A percentile compares a stretch with the other conserved stretches of the same genome.
Evolutionary conservation across 2,888 invertebrate species (phyloP).

Genomic region (Lysandra coridon): DNA sequence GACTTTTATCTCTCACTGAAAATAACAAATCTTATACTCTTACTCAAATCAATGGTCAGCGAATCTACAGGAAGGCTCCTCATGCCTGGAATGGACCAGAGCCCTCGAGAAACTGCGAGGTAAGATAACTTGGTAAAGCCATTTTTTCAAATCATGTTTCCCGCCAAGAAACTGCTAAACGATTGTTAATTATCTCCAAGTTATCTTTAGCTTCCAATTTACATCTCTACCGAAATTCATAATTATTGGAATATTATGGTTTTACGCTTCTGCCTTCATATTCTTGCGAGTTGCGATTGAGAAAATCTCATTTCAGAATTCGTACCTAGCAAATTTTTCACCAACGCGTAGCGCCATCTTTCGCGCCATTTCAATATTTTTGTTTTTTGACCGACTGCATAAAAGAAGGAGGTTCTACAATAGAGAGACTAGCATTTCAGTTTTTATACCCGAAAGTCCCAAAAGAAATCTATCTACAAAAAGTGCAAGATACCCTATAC

Average conservation of each 20-base stretch:
- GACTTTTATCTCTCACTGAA: conserved; percentile 75
- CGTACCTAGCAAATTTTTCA: neutral
- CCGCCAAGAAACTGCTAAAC: conserved; percentile 12
- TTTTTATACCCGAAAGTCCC: neutral
- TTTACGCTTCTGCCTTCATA: neutral
- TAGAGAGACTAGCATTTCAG: too few relatives aligned
- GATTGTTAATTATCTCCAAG: neutral
- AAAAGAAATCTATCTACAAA: neutral
- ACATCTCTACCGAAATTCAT: neutral
- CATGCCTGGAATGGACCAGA: conserved; percentile 76
- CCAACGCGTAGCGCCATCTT: conserved; percentile 5
- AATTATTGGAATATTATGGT: neutral
- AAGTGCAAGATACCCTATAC: too few relatives aligned
- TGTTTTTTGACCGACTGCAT: neutral
- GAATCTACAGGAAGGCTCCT: conserved; percentile 83
- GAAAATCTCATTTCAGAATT: neutral
- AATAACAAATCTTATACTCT: conserved; percentile 74
- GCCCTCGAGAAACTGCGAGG: conserved; percentile 83
- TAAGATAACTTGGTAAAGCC: conserved; percentile 48
- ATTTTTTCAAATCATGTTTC: conserved; percentile 14
- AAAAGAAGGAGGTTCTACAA: neutral
- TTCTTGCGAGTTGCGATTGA: neutral
- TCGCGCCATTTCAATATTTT: neutral
- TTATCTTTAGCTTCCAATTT: neutral
- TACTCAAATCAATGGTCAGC: conserved; percentile 85